Evolutionary conservation across 2,888 invertebrate genomes (phyloP), one percentile per base, ranked within the genome.

Genomic region (Gymnocheta viridis): DNA sequence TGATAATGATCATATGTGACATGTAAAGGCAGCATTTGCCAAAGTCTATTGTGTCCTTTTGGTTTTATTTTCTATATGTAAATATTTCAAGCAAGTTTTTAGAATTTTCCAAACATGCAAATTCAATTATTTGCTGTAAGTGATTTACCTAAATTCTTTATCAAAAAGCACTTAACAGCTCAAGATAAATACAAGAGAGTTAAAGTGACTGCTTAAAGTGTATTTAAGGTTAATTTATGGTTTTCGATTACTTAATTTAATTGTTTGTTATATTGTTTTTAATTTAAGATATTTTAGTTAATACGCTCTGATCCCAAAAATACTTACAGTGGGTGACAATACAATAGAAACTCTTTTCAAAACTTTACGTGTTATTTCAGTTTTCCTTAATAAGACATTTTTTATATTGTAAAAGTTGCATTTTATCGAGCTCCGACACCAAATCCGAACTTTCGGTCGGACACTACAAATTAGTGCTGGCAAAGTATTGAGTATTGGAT

Each of bases 161-260:
- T 17, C 47, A 35, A 67, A 67, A 56, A 76, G 44, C 56, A 17
- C 54, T 76, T 67, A 47, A 41, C 19, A 62, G 19, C n/a, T 6
- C 0, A 17, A n/a, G 60, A 60, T 51, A 51, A 51, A 17, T 7
- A 7, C n/a, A 49, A 35, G 24, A 72, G 32, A 32, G 4, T 10
- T 5, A 29, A 38, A 58, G 4, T 58, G 0, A 32, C 4, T 27
- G 22, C 1, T 2, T n/a, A 58, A 56, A 44, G 5, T 35, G 51
- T 38, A 27, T 24, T 49, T 17, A 17, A 60, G 35, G 7, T 27
- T 49, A 49, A 49, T 49, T 19, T 60, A 24, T 32, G 4, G 47
- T 19, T 44, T 44, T 44, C 6, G 7, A 17, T n/a, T 4, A 44
- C 6, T 44, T 17, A 44, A 44, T 44, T 44, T n/a, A 44, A 44